These are phyloP conservation scores for Pardosa pseudoannulata DNA, from an alignment of 2,888 invertebrate species.

Conservation along the genomic window DNA sequence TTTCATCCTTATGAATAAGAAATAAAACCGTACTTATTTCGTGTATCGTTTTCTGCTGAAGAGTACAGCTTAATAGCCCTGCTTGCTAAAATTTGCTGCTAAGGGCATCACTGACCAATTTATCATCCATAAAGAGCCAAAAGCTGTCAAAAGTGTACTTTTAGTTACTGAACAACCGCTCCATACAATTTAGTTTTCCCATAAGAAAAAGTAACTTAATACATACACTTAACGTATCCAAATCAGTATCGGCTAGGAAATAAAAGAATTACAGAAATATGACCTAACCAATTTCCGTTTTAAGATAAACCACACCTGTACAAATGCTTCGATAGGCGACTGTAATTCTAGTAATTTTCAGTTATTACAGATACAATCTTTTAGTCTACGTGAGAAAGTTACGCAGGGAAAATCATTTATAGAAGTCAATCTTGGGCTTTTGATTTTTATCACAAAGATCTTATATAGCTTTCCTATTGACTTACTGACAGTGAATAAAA, in stretches of 20 bases:
- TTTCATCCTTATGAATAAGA: too few species aligned
- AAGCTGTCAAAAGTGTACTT: not conserved
- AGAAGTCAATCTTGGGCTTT: too few species aligned
- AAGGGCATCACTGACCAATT: too few species aligned
- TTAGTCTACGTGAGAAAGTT: too few species aligned
- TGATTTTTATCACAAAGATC: too few species aligned
- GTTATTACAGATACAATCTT: constrained; percentile 4
- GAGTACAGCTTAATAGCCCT: too few species aligned
- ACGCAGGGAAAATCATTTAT: too few species aligned
- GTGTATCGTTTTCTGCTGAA: too few species aligned
- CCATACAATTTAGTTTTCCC: not conserved
- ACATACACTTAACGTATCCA: not conserved
- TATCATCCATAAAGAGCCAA: not conserved
- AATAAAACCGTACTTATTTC: too few species aligned
- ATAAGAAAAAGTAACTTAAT: not conserved
- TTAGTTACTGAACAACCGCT: not conserved
- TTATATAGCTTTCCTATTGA: too few species aligned
- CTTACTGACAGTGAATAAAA: too few species aligned
- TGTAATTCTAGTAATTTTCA: constrained; percentile 33
- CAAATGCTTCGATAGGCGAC: not conserved
- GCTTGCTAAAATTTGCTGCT: too few species aligned
- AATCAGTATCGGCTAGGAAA: not conserved
- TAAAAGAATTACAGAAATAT: not conserved
- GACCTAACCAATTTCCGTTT: not conserved
- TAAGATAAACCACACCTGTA: constrained; percentile 20